Conservation (phyloP, 35 echinoderm and acorn worm genomes). For the Ophioderma brevispina region DNA sequence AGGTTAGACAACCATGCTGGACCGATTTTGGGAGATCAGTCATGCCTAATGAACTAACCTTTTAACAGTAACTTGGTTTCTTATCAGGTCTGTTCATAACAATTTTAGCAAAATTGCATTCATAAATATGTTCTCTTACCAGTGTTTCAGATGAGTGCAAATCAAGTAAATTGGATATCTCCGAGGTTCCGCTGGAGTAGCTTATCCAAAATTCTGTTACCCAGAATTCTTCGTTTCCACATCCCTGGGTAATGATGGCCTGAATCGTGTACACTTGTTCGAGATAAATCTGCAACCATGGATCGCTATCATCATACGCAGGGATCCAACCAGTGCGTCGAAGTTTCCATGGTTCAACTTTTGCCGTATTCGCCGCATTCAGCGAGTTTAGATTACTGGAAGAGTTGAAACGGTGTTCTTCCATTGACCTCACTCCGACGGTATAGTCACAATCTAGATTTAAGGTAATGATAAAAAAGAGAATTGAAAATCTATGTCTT, state of each 20-base stretch:
- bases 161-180: background rate
- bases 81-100: too few relatives aligned
- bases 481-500: too few relatives aligned
- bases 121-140: too few relatives aligned
- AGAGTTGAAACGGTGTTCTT: background rate
- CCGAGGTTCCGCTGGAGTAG: background rate
- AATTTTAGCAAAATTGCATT: too few relatives aligned
- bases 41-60: too few relatives aligned
- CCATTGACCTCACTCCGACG: background rate
- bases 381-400: background rate
- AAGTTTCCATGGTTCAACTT: background rate
- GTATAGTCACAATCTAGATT: background rate
- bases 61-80: too few relatives aligned
- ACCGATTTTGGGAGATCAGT: too few relatives aligned
- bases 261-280: conserved; percentile 24
- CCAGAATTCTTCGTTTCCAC: conserved; percentile 27
- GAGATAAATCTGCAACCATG: conserved; percentile 57
- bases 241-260: conserved; percentile 65
- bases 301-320: background rate
- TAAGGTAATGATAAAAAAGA: too few relatives aligned
- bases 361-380: background rate
- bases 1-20: too few relatives aligned
- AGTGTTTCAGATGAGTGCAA: too few relatives aligned
- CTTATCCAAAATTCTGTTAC: conserved; percentile 1
- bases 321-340: conserved; percentile 61